A percentile compares a stretch with the other conserved stretches of the same genome.
These are phyloP conservation scores for Amphimedon queenslandica DNA, from an alignment of 37 sponge, comb jelly and placozoan species.

Conservation along the genomic window DNA sequence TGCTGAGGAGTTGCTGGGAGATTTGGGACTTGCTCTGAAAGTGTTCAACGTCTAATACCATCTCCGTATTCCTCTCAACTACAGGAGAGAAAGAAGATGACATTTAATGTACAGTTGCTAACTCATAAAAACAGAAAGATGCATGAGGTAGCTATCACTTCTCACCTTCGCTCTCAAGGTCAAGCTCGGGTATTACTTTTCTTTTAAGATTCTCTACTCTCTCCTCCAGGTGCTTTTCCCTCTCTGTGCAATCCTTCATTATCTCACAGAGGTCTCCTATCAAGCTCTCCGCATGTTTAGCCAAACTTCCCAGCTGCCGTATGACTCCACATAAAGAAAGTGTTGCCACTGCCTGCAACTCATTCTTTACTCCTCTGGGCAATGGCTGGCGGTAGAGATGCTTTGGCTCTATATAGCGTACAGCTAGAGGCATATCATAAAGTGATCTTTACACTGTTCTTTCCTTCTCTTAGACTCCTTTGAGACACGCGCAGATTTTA, in stretches of 20 bases:
- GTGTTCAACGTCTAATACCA: neutral
- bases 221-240: constrained; percentile 7
- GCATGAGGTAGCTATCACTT: no score
- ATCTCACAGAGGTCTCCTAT: constrained; percentile 25
- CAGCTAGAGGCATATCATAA: constrained; percentile 26
- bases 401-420: constrained; percentile 24
- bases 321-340: constrained; percentile 9
- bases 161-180: constrained; percentile 24
- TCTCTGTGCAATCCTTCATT: neutral
- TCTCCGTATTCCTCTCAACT: no score
- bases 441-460: no score
- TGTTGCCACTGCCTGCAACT: constrained; percentile 13
- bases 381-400: neutral
- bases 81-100: no score
- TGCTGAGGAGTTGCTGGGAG: constrained; percentile 22
- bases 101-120: no score
- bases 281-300: constrained; percentile 33
- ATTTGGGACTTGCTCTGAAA: constrained; percentile 9
- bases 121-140: no score
- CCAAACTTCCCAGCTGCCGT: constrained; percentile 26
- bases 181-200: constrained; percentile 22
- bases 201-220: constrained; percentile 11
- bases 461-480: neutral
- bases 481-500: no score
- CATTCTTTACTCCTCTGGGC: constrained; percentile 22